A percentile compares a stretch with the other conserved stretches of the same genome.
Conservation (phyloP, 2,888 invertebrate species). For the Nasonia oneida region DNA sequence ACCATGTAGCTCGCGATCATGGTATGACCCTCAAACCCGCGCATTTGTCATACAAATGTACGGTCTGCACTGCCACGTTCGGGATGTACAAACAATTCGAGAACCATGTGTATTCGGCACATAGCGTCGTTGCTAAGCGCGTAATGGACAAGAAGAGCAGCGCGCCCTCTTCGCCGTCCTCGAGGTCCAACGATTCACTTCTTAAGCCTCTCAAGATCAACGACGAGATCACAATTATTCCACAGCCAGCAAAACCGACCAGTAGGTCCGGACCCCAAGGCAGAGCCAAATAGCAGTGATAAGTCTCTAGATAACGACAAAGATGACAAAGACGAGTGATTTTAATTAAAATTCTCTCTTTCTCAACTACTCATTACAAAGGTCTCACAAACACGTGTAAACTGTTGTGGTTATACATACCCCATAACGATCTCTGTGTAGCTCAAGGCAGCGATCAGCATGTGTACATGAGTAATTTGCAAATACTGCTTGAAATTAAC, state of each 20-base stretch:
- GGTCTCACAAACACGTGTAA: constrained; percentile 55
- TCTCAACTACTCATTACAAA: constrained; percentile 57
- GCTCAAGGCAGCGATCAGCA: constrained; percentile 69
- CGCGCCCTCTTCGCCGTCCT: constrained; percentile 77
- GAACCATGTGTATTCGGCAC: constrained; percentile 95
- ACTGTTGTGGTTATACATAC: constrained; percentile 50
- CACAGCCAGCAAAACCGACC: constrained; percentile 85
- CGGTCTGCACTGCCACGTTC: constrained; percentile 96
- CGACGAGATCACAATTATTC: constrained; percentile 94
- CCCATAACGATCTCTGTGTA: constrained; percentile 67
- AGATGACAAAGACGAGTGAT: constrained; percentile 74
- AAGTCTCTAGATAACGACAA: constrained; percentile 63
- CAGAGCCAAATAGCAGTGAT: constrained; percentile 78
- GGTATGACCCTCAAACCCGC: constrained; percentile 95
- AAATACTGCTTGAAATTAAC: constrained; percentile 69
- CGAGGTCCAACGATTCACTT: constrained; percentile 82
- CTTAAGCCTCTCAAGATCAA: constrained; percentile 92
- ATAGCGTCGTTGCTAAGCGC: constrained; percentile 93
- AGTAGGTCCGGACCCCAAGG: constrained; percentile 74
- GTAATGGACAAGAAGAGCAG: constrained; percentile 89
- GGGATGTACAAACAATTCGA: constrained; percentile 97
- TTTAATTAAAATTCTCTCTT: constrained; percentile 70
- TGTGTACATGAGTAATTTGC: constrained; percentile 75
- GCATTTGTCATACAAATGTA: constrained; percentile 96
- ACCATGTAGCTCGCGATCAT: constrained; percentile 95